These are phyloP conservation scores for Neofelis nebulosa DNA, from an alignment of 2,113 vertebrate species.

Conservation along the genomic window DNA sequence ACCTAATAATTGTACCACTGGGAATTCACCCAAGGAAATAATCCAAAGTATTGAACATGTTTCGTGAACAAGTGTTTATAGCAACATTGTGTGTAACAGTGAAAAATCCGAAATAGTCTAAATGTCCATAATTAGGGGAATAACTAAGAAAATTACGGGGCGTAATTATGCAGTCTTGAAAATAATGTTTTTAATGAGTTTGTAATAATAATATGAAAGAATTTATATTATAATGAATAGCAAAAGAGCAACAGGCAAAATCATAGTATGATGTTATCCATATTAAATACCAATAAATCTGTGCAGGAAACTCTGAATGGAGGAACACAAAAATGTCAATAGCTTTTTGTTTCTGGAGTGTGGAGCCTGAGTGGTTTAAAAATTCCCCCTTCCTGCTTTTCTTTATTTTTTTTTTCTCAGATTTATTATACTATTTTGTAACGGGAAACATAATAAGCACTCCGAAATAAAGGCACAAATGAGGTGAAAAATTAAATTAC, in stretches of 20 bases:
- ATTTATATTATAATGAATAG: slow-evolving; percentile 44
- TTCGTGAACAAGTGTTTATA: background rate
- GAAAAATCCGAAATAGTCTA: background rate
- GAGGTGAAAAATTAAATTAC: slow-evolving; percentile 21
- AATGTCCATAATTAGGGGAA: background rate
- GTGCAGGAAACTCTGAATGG: background rate
- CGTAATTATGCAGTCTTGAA: slow-evolving; percentile 35
- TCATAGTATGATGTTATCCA: background rate
- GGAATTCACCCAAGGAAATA: background rate
- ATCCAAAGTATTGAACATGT: background rate
- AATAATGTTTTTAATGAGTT: slow-evolving; percentile 28
- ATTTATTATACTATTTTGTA: slow-evolving; percentile 5
- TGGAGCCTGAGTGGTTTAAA: background rate
- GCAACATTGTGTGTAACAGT: background rate
- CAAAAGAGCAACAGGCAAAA: slow-evolving; percentile 16
- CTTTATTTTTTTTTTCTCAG: slow-evolving; percentile 12
- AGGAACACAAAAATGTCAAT: background rate
- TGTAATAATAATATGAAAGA: slow-evolving; percentile 35
- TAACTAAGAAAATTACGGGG: slow-evolving; percentile 20
- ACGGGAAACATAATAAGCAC: background rate
- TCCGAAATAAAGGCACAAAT: slow-evolving; percentile 27
- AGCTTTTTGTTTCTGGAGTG: background rate
- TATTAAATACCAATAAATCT: slow-evolving; percentile 10
- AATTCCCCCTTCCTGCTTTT: background rate
- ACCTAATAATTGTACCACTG: background rate